Conservation (phyloP, 92 coral and sea anemone species). For the Pocillopora meandrina region DNA sequence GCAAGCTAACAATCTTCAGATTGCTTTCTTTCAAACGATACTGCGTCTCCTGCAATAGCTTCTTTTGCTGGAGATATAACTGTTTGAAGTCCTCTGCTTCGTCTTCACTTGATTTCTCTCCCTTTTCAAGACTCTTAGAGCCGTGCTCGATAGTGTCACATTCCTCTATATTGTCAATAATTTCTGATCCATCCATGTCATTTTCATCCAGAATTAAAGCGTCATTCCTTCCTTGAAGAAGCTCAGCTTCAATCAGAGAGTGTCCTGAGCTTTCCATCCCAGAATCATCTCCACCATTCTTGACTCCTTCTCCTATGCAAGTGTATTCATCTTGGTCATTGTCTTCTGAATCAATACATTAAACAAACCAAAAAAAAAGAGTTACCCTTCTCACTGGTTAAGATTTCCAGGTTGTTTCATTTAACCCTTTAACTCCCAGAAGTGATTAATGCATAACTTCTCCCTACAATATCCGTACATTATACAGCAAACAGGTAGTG, state of each 20-base stretch:
- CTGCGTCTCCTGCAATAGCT: not conserved
- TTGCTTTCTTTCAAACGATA: constrained; percentile 26
- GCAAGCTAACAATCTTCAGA: constrained; percentile 33
- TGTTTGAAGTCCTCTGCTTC: constrained; percentile 17
- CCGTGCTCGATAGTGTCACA: constrained; percentile 12
- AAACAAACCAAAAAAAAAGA: not conserved
- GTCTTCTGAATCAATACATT: not conserved
- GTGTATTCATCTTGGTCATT: constrained; percentile 21
- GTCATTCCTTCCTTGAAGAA: constrained; percentile 11
- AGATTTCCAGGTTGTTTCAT: not conserved
- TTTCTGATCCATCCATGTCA: constrained; percentile 4
- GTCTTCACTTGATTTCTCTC: constrained; percentile 18
- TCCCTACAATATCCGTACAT: no score
- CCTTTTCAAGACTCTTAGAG: not conserved
- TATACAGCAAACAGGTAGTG: no score
- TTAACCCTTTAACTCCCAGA: no score
- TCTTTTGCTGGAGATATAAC: constrained; percentile 28
- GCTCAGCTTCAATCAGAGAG: constrained; percentile 32
- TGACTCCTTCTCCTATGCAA: not conserved
- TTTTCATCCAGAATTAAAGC: constrained; percentile 3
- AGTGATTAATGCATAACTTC: no score
- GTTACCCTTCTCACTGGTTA: not conserved
- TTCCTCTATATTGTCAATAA: constrained; percentile 7
- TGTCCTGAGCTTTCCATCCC: constrained; percentile 48
- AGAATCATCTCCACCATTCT: constrained; percentile 26